A percentile compares a stretch with the other conserved stretches of the same genome.
Evolutionary conservation across 2,113 vertebrate genomes (phyloP).

Genomic region (Protobothrops mucrosquamatus): DNA sequence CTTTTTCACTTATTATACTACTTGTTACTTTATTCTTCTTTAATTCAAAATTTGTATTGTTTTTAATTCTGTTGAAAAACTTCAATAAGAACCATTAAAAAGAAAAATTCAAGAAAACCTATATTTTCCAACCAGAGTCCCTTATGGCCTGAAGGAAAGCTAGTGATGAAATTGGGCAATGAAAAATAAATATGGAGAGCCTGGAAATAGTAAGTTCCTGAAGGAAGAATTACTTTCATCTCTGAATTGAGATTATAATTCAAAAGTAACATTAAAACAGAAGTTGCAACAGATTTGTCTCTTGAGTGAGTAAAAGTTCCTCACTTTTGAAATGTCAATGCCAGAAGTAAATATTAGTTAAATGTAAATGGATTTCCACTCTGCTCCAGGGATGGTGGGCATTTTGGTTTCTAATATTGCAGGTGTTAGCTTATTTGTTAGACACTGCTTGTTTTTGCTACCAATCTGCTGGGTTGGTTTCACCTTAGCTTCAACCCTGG

Average conservation of each 20-base stretch:
- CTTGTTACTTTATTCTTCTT: neutral
- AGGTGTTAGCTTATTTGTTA: neutral
- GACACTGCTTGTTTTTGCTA: neutral
- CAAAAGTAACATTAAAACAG: neutral
- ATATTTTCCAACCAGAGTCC: neutral
- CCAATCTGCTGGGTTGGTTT: neutral
- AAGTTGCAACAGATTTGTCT: neutral
- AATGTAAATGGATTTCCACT: neutral
- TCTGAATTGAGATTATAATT: neutral
- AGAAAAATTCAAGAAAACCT: neutral
- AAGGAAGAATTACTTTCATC: neutral
- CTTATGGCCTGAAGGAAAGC: neutral
- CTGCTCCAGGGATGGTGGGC: neutral
- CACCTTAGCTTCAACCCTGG: too few species aligned
- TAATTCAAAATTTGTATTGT: neutral
- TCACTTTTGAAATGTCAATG: neutral
- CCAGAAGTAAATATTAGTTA: neutral
- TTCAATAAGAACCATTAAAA: neutral
- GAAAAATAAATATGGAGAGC: neutral
- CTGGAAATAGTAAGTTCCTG: neutral
- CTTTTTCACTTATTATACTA: neutral
- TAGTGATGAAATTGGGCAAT: neutral
- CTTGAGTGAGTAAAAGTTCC: neutral
- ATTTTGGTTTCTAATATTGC: neutral
- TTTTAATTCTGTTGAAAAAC: neutral